A percentile compares a stretch with the other conserved stretches of the same genome.
Evolutionary conservation across 2,113 vertebrate genomes (phyloP).

Genomic region (Leptobrachium ailaonicum): DNA sequence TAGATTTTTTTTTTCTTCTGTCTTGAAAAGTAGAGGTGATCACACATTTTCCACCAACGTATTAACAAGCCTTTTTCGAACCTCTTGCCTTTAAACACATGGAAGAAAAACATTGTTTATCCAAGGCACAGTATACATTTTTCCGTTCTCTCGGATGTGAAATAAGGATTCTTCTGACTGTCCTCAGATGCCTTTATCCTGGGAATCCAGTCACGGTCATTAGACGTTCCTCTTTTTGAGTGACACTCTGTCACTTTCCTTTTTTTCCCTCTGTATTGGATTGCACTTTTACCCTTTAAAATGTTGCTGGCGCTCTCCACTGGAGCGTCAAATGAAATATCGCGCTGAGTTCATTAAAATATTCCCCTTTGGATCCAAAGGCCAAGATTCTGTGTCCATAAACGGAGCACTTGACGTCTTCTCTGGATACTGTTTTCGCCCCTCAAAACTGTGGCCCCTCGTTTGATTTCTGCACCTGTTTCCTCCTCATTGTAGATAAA

Average conservation of each 20-base stretch:
- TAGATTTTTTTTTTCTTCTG: too few species aligned
- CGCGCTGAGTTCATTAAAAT: neutral
- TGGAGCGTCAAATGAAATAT: constrained; percentile 28
- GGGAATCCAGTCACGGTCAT: neutral
- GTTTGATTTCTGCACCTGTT: too few species aligned
- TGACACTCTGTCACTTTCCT: neutral
- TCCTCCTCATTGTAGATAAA: too few species aligned
- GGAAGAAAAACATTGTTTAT: too few species aligned
- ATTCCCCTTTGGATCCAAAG: constrained; percentile 5
- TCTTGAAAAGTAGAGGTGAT: too few species aligned
- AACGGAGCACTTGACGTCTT: neutral
- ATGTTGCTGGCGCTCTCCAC: neutral
- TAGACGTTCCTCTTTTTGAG: constrained; percentile 9
- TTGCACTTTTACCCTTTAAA: neutral
- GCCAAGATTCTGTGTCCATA: neutral
- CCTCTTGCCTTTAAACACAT: too few species aligned
- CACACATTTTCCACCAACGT: too few species aligned
- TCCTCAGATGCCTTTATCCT: constrained; percentile 19
- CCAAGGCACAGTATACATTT: too few species aligned
- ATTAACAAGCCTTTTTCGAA: too few species aligned
- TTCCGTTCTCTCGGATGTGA: too few species aligned
- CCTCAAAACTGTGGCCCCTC: neutral
- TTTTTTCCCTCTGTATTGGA: neutral
- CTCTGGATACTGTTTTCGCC: neutral
- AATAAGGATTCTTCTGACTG: neutral